phyloP scores from a whole-genome alignment of 1,140 invertebrate genomes.

The Calephelis virginiensis region DNA sequence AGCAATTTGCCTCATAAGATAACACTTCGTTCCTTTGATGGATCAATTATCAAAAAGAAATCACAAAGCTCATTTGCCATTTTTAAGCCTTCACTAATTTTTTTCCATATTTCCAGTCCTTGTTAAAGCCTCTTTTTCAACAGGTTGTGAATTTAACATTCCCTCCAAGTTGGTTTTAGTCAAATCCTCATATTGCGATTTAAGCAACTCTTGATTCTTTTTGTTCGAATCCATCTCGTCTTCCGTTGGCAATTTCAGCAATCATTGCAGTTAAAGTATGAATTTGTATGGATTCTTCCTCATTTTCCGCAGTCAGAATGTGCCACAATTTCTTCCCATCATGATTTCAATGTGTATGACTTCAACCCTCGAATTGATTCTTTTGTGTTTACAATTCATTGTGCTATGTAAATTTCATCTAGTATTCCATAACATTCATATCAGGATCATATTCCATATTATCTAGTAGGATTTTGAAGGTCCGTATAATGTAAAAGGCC shows the following conservation, averaged over 20 bases:
- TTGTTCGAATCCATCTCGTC: conserved; percentile 42
- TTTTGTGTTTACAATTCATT: conserved; percentile 37
- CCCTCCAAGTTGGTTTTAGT: too few relatives aligned
- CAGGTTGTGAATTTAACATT: too few relatives aligned
- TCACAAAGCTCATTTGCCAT: too few relatives aligned
- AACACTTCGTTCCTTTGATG: too few relatives aligned
- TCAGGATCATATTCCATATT: conserved; percentile 37
- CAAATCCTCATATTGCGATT: too few relatives aligned
- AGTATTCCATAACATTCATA: conserved; percentile 38
- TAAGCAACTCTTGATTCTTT: too few relatives aligned
- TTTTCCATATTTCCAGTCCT: too few relatives aligned
- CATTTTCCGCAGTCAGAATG: conserved; percentile 38
- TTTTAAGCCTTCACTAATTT: too few relatives aligned
- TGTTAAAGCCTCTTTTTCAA: too few relatives aligned
- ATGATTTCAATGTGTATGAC: conserved; percentile 46
- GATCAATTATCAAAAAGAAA: too few relatives aligned
- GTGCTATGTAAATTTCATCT: conserved; percentile 39
- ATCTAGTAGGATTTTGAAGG: conserved; percentile 32
- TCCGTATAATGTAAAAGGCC: conserved; percentile 33
- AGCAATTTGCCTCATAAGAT: too few relatives aligned
- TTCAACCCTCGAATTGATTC: conserved; percentile 23
- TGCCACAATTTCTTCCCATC: conserved; percentile 46
- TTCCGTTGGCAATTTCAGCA: conserved; percentile 23
- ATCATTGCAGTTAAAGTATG: conserved; percentile 41
- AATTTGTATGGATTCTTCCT: conserved; percentile 40